phyloP scores from a whole-genome alignment of 2,888 invertebrate species.

The Peribatodes rhomboidaria region DNA sequence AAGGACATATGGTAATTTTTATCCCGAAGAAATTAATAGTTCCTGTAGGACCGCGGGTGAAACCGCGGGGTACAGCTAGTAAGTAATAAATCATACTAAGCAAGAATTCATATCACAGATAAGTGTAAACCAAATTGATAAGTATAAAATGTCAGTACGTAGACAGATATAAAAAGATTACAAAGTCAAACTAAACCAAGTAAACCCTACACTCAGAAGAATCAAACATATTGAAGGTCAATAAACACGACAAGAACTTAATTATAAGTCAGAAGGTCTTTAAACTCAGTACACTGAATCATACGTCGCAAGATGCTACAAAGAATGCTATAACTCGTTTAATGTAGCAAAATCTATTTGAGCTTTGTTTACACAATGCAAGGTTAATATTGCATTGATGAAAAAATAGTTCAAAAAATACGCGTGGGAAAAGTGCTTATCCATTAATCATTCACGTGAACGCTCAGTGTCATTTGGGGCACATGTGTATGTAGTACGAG shows the following conservation, averaged over 20 bases:
- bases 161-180: not conserved
- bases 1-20: too few species aligned
- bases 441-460: slow-evolving; percentile 17
- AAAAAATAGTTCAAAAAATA: slow-evolving; percentile 8
- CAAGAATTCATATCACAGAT: not conserved
- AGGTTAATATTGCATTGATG: slow-evolving; percentile 4
- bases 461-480: slow-evolving; percentile 21
- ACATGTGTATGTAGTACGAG: too few species aligned
- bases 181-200: too few species aligned
- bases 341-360: not conserved
- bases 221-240: slow-evolving; percentile 10
- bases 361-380: slow-evolving; percentile 13
- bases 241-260: slow-evolving; percentile 8
- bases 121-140: not conserved
- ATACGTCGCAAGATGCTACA: not conserved
- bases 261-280: slow-evolving; percentile 21
- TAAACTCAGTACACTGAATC: slow-evolving; percentile 19
- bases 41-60: too few species aligned
- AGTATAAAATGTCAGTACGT: not conserved
- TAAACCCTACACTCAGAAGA: too few species aligned
- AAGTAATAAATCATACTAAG: not conserved
- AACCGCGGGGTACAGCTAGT: too few species aligned
- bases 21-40: too few species aligned
- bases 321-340: not conserved
- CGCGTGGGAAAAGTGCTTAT: slow-evolving; percentile 17